Evolutionary conservation across 2,797 vertebrate species (phyloP).

Genomic region (Falco rusticolus): DNA sequence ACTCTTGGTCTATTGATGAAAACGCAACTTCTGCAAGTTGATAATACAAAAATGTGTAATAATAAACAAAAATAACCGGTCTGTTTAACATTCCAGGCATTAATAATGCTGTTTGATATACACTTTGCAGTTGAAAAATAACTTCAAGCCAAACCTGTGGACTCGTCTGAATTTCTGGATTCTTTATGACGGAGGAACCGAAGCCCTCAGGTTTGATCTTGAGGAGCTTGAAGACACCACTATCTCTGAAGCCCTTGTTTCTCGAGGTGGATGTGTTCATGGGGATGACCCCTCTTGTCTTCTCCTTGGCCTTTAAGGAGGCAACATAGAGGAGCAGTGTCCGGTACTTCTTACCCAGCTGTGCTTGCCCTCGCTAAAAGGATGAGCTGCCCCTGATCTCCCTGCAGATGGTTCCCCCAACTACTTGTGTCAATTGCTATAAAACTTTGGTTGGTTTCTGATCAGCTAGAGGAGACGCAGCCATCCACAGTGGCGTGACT

Average conservation of each 20-base stretch:
- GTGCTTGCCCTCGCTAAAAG: not conserved
- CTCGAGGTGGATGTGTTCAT: not conserved
- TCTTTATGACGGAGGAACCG: not conserved
- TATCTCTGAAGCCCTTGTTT: not conserved
- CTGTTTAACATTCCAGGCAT: not conserved
- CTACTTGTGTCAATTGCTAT: not conserved
- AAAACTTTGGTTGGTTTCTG: not conserved
- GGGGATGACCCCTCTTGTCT: not conserved
- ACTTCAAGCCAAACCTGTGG: not conserved
- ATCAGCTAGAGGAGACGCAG: not conserved
- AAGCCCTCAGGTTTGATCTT: not conserved
- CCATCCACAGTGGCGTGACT: accelerated
- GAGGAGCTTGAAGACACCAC: not conserved
- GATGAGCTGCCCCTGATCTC: not conserved
- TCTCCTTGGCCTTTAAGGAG: not conserved
- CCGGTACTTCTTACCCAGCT: not conserved
- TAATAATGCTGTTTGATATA: not conserved
- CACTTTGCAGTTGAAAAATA: not conserved
- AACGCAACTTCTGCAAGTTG: constrained; percentile 2
- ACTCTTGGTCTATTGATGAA: constrained; percentile 10
- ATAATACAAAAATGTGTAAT: not conserved
- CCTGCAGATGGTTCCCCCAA: not conserved
- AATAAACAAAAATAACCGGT: not conserved
- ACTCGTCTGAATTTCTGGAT: not conserved
- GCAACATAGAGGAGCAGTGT: too few relatives aligned